Evolutionary conservation across 2,888 invertebrate genomes (phyloP), one percentile per base, ranked within the genome.

Genomic region (Meghimatium bilineatum): DNA sequence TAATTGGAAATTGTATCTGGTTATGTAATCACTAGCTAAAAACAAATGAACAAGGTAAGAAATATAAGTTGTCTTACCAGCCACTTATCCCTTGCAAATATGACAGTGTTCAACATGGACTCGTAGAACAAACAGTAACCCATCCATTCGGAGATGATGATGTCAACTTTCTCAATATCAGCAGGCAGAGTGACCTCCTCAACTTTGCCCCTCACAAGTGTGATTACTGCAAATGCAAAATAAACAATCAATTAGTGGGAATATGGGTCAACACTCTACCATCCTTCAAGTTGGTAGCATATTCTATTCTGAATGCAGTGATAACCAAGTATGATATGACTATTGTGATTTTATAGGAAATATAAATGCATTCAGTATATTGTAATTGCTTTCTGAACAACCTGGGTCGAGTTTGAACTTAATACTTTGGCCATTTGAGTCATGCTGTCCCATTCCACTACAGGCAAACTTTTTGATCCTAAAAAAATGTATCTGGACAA

Each of bases 71-170:
- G 38, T 23, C 92, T 87, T 88, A 94, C 94, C 74, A 99, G 95
- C 99, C 99, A 99, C 94, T 99, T 99, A 94, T 99, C 99, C 66
- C 99, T 95, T 0, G 99, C 99, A 91, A 96, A 98, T 78, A 99
- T 95, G n/a, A 99, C 99, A 0, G 99, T 99, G 94, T 99, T 99
- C 93, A 99, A 94, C 99, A 99, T 99, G 88, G 99, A 99, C 94
- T 99, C 99, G 90, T 99, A 99, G 94, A 99, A 99, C 26, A 99
- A 96, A 90, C 96, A 96, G 92, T 96, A 96, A 0, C 96, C 96
- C 96, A 96, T 96, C 96, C 96, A 96, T 92, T 96, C 96, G 10
- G 96, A 96, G 89, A 96, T 96, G 91, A 97, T 96, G 91, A 99
- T 99, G 94, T 99, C 99, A 67, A 99, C 99, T 87, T 94, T 96